Percentiles rank a stretch among this genome's conserved stretches.
Evolutionary conservation across 1,140 invertebrate species (phyloP).

Genomic region (Bactericera cockerelli): DNA sequence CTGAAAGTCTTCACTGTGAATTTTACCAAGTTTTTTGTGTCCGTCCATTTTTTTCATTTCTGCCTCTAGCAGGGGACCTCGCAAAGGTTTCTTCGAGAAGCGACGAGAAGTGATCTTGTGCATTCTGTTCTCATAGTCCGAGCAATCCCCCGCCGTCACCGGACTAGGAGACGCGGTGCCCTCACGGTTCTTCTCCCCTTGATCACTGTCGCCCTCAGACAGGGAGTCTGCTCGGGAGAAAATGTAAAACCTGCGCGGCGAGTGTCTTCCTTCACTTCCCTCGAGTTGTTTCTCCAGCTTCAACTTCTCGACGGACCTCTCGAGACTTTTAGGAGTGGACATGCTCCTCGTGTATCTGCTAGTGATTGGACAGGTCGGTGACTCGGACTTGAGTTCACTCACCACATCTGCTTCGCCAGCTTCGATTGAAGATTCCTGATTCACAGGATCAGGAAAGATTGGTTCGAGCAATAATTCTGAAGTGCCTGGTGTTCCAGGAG

Average conservation of each 20-base stretch:
- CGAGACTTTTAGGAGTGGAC: not conserved
- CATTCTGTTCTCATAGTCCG: slow-evolving; percentile 33
- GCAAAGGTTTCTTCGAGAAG: slow-evolving; percentile 53
- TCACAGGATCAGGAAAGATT: not conserved
- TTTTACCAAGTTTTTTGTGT: slow-evolving; percentile 19
- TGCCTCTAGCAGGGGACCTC: slow-evolving; percentile 65
- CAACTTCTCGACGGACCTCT: not conserved
- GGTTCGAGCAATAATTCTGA: not conserved
- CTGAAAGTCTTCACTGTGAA: slow-evolving; percentile 36
- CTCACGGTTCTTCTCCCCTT: slow-evolving; percentile 23
- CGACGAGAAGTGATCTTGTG: slow-evolving; percentile 26
- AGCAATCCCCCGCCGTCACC: slow-evolving; percentile 32
- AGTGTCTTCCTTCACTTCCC: not conserved
- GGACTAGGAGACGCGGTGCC: slow-evolving; percentile 25
- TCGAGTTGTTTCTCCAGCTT: not conserved
- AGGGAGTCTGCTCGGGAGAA: slow-evolving; percentile 33
- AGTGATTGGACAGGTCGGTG: not conserved
- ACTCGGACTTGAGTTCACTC: not conserved
- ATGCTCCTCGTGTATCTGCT: not conserved
- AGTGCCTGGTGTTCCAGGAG: not conserved
- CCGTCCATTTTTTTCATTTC: slow-evolving; percentile 56
- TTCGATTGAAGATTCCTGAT: not conserved
- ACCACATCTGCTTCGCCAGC: not conserved
- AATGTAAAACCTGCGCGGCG: slow-evolving; percentile 11
- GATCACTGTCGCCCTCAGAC: slow-evolving; percentile 39